phyloP scores from a whole-genome alignment of 2,888 invertebrate species.

The Calameuta idolon region DNA sequence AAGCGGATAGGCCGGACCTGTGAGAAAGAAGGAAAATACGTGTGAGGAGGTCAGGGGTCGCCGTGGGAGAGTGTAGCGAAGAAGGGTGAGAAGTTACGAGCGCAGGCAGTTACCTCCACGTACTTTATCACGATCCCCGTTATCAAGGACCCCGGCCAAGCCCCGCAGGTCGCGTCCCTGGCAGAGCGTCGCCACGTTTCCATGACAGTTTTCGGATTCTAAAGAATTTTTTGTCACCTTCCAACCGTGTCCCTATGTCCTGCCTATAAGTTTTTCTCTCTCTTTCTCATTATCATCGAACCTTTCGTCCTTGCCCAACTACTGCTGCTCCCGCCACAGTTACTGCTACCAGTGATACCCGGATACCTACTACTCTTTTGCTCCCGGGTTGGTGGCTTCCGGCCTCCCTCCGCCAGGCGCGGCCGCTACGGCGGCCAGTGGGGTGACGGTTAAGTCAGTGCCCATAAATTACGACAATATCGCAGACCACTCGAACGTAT shows the following conservation, averaged over 20 bases:
- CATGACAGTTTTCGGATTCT: constrained; percentile 3
- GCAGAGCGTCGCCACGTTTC: not conserved
- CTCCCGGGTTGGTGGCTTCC: not conserved
- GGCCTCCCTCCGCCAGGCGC: not conserved
- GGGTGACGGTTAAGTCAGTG: not conserved
- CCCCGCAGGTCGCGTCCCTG: not conserved
- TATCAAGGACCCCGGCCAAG: not conserved
- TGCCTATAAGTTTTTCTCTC: not conserved
- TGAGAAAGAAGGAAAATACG: not conserved
- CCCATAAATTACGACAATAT: constrained; percentile 40
- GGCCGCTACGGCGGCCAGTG: not conserved
- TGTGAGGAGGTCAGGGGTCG: not conserved
- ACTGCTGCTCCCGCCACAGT: not conserved
- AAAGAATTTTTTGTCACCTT: not conserved
- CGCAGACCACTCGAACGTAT: constrained; percentile 34
- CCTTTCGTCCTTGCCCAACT: not conserved
- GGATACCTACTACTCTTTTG: not conserved
- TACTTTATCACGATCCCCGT: not conserved
- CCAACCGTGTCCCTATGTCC: not conserved
- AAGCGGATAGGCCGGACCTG: not conserved
- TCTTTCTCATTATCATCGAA: not conserved
- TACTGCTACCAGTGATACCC: not conserved
- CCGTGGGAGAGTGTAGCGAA: not conserved
- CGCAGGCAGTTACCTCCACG: not conserved
- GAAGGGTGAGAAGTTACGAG: not conserved